Percentiles rank a stretch among this genome's conserved stretches.
Evolutionary conservation across 2,113 vertebrate species (phyloP).

Genomic region (Megalops atlanticus): DNA sequence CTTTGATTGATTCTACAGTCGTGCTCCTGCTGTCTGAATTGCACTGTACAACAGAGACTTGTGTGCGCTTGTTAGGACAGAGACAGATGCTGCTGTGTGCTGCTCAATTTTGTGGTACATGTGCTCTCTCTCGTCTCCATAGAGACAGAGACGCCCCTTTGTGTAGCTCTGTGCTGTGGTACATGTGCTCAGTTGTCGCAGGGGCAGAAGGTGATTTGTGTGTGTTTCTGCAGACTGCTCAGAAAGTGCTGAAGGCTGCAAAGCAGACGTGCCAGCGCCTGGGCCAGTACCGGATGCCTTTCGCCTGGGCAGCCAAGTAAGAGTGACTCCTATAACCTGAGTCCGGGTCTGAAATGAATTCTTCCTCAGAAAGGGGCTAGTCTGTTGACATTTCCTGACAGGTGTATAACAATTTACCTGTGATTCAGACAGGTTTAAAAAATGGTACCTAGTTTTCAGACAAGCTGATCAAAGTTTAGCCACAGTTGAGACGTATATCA

Average conservation of each 20-base stretch:
- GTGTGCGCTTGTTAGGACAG: no score
- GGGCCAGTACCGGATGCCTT: conserved; percentile 94
- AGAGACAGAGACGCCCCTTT: no score
- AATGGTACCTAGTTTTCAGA: neutral
- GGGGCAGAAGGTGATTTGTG: no score
- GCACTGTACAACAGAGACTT: no score
- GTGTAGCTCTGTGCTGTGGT: no score
- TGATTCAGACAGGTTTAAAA: neutral
- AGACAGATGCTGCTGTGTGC: no score
- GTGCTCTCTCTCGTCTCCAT: no score
- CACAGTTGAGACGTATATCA: no score
- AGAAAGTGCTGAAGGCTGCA: conserved; percentile 92
- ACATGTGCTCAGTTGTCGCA: no score
- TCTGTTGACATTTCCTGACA: neutral
- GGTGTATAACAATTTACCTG: neutral
- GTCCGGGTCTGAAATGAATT: neutral
- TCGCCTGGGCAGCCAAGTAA: conserved; percentile 96
- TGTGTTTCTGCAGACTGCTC: conserved; percentile 78
- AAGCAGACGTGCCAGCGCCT: conserved; percentile 91
- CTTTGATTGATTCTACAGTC: neutral
- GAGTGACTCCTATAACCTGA: conserved; percentile 37
- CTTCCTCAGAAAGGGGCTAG: neutral
- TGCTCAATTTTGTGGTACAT: no score
- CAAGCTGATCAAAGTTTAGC: neutral
- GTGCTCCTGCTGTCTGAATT: neutral